Conservation (phyloP, 2,797 vertebrate genomes). For the Atherinosoma microstoma region DNA sequence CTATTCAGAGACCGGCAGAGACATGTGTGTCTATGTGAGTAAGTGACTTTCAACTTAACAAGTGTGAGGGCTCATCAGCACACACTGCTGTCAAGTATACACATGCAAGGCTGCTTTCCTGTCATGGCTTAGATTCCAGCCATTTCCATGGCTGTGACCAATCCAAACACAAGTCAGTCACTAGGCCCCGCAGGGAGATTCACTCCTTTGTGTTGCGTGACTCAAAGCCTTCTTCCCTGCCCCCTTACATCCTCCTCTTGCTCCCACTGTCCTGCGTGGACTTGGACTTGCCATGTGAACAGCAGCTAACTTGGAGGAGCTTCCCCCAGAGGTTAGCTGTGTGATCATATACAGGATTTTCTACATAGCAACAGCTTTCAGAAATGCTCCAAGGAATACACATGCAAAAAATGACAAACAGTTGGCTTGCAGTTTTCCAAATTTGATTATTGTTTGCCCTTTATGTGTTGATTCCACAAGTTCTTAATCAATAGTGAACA, state of each 20-base stretch:
- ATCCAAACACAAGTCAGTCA: slow-evolving; percentile 74
- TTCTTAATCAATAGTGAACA: slow-evolving; percentile 23
- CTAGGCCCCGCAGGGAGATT: slow-evolving; percentile 62
- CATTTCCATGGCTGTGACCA: slow-evolving; percentile 56
- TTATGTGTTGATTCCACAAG: slow-evolving; percentile 21
- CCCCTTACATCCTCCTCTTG: slow-evolving; percentile 44
- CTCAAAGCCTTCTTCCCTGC: slow-evolving; percentile 56
- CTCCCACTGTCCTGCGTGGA: slow-evolving; percentile 57
- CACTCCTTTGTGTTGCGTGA: slow-evolving; percentile 68
- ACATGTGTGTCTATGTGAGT: slow-evolving; percentile 15
- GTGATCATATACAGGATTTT: slow-evolving; percentile 31
- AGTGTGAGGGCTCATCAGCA: slow-evolving; percentile 58
- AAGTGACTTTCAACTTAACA: slow-evolving; percentile 33
- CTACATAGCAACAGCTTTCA: slow-evolving; percentile 52
- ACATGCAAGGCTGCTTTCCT: slow-evolving; percentile 49
- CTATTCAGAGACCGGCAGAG: not conserved
- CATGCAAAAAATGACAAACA: slow-evolving; percentile 56
- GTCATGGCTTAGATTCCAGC: slow-evolving; percentile 46
- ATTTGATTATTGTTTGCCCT: slow-evolving; percentile 20
- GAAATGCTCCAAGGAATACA: slow-evolving; percentile 32
- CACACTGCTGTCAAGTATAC: slow-evolving; percentile 59
- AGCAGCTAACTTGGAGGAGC: slow-evolving; percentile 47
- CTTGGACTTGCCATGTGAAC: slow-evolving; percentile 61
- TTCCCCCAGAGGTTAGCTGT: slow-evolving; percentile 51
- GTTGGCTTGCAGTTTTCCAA: slow-evolving; percentile 43